These are phyloP conservation scores for Calameuta pallipes DNA, from an alignment of 2,888 invertebrate species.

Conservation along the genomic window DNA sequence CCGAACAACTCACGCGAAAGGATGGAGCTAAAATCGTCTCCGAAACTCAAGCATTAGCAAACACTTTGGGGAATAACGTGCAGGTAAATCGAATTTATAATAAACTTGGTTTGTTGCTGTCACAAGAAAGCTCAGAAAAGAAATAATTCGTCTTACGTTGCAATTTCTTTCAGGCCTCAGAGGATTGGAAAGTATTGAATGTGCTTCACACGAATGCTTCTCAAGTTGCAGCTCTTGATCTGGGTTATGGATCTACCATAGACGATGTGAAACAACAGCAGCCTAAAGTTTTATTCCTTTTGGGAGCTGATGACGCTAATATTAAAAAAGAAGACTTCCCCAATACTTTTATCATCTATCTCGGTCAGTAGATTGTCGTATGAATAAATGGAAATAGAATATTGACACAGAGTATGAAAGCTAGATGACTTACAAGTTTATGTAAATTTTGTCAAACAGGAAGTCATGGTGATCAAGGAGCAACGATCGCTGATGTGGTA, in stretches of 20 bases:
- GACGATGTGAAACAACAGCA: conserved; percentile 71
- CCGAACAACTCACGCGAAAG: conserved; percentile 80
- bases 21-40: conserved; percentile 85
- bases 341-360: conserved; percentile 88
- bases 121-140: background rate
- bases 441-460: conserved; percentile 68
- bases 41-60: conserved; percentile 79
- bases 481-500: conserved; percentile 90
- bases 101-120: background rate
- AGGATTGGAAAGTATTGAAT: conserved; percentile 86
- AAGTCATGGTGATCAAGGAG: conserved; percentile 97
- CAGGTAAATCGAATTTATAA: conserved; percentile 60
- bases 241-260: conserved; percentile 88
- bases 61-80: conserved; percentile 70
- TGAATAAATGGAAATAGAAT: background rate
- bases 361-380: conserved; percentile 69
- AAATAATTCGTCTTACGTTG: background rate
- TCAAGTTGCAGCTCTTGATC: conserved; percentile 94
- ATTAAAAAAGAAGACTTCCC: conserved; percentile 83
- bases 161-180: conserved; percentile 50
- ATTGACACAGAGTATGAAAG: background rate
- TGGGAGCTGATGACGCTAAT: conserved; percentile 93
- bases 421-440: background rate
- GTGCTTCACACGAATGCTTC: conserved; percentile 93
- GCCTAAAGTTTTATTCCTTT: conserved; percentile 86